These are phyloP conservation scores for Paguma larvata DNA, from an alignment of 2,797 vertebrate species.

Conservation along the genomic window DNA sequence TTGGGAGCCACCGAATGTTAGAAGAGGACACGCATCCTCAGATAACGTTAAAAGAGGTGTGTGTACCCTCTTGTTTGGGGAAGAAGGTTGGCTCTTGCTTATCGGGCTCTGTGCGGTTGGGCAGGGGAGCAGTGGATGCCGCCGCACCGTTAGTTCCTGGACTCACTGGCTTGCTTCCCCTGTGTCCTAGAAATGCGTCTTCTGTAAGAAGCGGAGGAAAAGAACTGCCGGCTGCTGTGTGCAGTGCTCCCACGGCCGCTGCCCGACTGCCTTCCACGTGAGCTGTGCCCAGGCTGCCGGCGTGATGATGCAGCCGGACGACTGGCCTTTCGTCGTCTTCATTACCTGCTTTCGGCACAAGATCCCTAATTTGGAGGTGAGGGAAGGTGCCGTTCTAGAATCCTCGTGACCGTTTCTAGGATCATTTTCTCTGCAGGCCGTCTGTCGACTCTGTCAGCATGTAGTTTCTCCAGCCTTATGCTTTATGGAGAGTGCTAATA, in stretches of 20 bases:
- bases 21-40: background rate
- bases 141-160: background rate
- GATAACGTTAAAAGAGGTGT: background rate
- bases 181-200: conserved; percentile 94
- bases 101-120: background rate
- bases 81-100: background rate
- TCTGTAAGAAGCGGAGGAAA: conserved; percentile 97
- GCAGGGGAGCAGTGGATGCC: background rate
- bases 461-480: background rate
- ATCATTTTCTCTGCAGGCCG: background rate
- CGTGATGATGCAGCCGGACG: conserved; percentile 97
- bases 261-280: conserved; percentile 97
- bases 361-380: conserved; percentile 93
- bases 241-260: conserved; percentile 98
- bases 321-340: conserved; percentile 98
- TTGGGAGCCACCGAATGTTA: background rate
- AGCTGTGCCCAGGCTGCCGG: conserved; percentile 98
- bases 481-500: background rate
- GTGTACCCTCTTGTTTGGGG: background rate
- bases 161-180: background rate
- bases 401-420: background rate
- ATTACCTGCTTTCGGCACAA: conserved; percentile 97
- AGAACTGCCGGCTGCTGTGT: conserved; percentile 96
- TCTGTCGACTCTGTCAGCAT: background rate
- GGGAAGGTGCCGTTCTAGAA: background rate